These are phyloP conservation scores for Lordiphosa collinella DNA, from an alignment of 1,140 invertebrate genomes.

Conservation along the genomic window DNA sequence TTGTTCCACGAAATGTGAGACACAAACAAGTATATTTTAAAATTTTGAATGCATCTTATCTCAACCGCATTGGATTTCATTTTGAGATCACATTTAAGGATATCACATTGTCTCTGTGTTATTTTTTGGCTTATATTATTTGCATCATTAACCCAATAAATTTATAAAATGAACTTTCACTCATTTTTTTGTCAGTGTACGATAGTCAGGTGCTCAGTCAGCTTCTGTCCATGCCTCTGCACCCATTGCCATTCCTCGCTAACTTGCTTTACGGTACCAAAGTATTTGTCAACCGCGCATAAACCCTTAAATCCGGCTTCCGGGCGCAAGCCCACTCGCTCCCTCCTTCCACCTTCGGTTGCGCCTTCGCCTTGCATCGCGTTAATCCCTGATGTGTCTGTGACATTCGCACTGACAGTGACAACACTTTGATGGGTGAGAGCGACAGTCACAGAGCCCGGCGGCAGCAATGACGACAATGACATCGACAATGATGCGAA, in stretches of 20 bases:
- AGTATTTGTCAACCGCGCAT: conserved; percentile 63
- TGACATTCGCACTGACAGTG: conserved; percentile 79
- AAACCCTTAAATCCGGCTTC: conserved; percentile 69
- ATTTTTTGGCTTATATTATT: no score
- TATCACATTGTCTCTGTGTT: no score
- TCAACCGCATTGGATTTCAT: no score
- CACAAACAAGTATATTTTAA: no score
- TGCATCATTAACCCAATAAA: no score
- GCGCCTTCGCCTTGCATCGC: conserved; percentile 33
- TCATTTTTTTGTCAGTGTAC: conserved; percentile 7
- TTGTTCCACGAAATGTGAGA: no score
- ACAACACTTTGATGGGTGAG: conserved; percentile 78
- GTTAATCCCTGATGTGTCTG: conserved; percentile 79
- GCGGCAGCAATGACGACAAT: conserved; percentile 48
- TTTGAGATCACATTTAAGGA: no score
- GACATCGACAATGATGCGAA: conserved; percentile 59
- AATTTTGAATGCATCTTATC: no score
- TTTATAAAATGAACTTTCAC: no score
- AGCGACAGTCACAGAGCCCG: conserved; percentile 17
- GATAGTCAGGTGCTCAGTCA: conserved; percentile 15
- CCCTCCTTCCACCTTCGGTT: conserved; percentile 12
- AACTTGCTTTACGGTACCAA: conserved; percentile 13
- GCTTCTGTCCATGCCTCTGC: conserved; percentile 7
- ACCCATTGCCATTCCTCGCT: background rate
- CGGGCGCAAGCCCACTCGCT: conserved; percentile 5